Evolutionary conservation across 1,140 invertebrate species (phyloP).

Genomic region (Aphelenchoides besseyi): DNA sequence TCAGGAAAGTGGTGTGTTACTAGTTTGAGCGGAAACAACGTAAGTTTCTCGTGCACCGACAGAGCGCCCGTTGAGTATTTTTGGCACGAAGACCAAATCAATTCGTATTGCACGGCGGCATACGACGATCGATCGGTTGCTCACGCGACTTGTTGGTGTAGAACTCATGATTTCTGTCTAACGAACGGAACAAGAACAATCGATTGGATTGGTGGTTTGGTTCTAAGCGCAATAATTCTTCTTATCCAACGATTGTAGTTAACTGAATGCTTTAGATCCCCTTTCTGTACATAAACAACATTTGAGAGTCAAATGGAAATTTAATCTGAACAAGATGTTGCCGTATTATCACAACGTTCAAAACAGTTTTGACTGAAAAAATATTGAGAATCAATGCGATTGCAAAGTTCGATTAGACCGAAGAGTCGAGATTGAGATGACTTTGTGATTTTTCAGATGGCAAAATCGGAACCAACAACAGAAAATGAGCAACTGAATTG

Average conservation of each 20-base stretch:
- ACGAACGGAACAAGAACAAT: background rate
- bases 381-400: no score
- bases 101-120: background rate
- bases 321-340: no score
- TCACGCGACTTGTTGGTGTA: slow-evolving; percentile 11
- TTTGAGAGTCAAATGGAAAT: no score
- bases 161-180: background rate
- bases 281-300: background rate
- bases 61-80: background rate
- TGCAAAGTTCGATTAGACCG: no score
- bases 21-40: background rate
- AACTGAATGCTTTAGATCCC: background rate
- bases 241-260: background rate
- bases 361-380: no score
- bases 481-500: no score
- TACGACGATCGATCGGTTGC: background rate
- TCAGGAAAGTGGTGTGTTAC: slow-evolving; percentile 17
- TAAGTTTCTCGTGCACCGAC: background rate
- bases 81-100: slow-evolving; percentile 2
- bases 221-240: background rate
- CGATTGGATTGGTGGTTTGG: background rate
- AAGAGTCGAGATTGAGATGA: no score
- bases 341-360: no score
- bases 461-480: no score
- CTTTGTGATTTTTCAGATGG: no score